Evolutionary conservation across 2,888 invertebrate genomes (phyloP).

Genomic region (Limulus polyphemus): DNA sequence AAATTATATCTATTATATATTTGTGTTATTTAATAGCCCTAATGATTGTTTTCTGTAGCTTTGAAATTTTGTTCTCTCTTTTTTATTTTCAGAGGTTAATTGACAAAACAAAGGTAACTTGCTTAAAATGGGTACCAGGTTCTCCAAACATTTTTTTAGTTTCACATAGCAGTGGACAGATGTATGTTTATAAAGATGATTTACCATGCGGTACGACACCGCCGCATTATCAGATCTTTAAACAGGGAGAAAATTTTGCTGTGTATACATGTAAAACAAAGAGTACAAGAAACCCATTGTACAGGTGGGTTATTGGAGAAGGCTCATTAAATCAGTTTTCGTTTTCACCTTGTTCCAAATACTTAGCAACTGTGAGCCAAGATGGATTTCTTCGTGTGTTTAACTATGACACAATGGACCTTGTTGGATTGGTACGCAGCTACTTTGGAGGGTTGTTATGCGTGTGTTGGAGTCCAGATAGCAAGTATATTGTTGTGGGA

Average conservation of each 20-base stretch:
- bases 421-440: conserved; percentile 81
- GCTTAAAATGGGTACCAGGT: conserved; percentile 94
- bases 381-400: conserved; percentile 84
- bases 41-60: conserved; percentile 7
- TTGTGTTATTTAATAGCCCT: not conserved
- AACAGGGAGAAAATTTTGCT: conserved; percentile 84
- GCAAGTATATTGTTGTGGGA: conserved; percentile 85
- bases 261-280: conserved; percentile 94
- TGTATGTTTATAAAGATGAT: conserved; percentile 96
- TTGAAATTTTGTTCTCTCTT: conserved; percentile 16
- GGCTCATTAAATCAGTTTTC: conserved; percentile 90
- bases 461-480: conserved; percentile 96
- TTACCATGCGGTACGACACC: conserved; percentile 74
- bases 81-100: conserved; percentile 61
- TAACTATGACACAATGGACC: conserved; percentile 94
- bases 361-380: conserved; percentile 68
- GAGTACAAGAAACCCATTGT: conserved; percentile 89
- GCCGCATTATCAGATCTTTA: conserved; percentile 89
- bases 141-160: conserved; percentile 86
- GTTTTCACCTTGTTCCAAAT: conserved; percentile 82
- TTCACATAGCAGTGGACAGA: conserved; percentile 87
- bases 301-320: conserved; percentile 52
- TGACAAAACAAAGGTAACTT: conserved; percentile 89
- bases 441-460: conserved; percentile 97
- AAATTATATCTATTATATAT: not conserved